Conservation (phyloP, 1,140 invertebrate genomes). For the Macrocentrus cingulum region DNA sequence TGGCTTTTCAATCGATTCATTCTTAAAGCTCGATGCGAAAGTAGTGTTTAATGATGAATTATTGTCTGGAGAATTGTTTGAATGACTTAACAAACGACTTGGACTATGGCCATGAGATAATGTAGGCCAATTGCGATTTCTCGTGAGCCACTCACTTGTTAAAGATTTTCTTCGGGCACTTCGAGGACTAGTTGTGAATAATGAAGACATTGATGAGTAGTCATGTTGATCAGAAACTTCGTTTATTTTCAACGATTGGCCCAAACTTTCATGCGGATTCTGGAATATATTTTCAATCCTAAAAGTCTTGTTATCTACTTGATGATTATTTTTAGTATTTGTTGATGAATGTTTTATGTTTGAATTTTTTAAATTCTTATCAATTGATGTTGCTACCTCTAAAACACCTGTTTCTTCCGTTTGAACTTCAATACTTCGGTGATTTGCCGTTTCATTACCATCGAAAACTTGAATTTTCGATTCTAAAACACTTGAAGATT, state of each 20-base stretch:
- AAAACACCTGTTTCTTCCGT: slow-evolving; percentile 34
- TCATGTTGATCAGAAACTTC: slow-evolving; percentile 16
- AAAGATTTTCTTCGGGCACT: neutral
- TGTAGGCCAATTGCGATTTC: slow-evolving; percentile 15
- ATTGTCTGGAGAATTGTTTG: slow-evolving; percentile 1
- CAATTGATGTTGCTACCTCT: slow-evolving; percentile 22
- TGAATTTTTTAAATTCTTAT: slow-evolving; percentile 16
- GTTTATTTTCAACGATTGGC: slow-evolving; percentile 10
- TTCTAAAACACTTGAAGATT: slow-evolving; percentile 40
- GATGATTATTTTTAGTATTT: slow-evolving; percentile 23
- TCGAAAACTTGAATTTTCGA: slow-evolving; percentile 43
- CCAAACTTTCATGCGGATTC: slow-evolving; percentile 31
- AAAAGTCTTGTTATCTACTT: slow-evolving; percentile 38
- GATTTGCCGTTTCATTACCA: slow-evolving; percentile 22
- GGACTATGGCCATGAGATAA: neutral
- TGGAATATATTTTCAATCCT: slow-evolving; percentile 48
- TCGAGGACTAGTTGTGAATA: neutral
- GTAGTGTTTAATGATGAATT: neutral
- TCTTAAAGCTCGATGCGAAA: neutral
- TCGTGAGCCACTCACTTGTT: slow-evolving; percentile 18
- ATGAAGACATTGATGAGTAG: slow-evolving; percentile 42
- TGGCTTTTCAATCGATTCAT: neutral
- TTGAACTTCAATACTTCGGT: slow-evolving; percentile 35
- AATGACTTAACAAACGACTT: neutral
- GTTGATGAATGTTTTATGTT: slow-evolving; percentile 21